phyloP scores from a whole-genome alignment of 2,113 vertebrate species.

The Porphyrio hochstetteri region DNA sequence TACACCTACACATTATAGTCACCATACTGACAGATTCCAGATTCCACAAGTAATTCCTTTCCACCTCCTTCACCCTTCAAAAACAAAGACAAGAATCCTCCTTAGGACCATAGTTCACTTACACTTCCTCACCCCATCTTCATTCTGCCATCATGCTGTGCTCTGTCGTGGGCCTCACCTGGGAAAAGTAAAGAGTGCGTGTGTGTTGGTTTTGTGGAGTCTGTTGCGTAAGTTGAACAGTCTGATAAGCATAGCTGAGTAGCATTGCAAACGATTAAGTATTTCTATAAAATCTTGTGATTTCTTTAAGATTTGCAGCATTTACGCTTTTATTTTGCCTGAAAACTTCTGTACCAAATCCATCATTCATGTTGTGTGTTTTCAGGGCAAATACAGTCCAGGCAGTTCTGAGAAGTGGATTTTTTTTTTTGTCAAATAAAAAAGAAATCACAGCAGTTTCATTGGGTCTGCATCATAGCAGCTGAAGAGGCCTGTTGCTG shows the following conservation, averaged over 20 bases:
- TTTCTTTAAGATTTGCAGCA: neutral
- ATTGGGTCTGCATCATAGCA: neutral
- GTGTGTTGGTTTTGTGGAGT: neutral
- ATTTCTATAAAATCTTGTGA: neutral
- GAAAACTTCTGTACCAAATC: neutral
- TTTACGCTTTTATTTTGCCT: neutral
- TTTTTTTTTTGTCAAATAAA: neutral
- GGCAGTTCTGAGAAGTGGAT: neutral
- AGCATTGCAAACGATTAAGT: neutral
- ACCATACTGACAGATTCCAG: neutral
- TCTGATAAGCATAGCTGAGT: neutral
- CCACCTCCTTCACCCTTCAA: neutral
- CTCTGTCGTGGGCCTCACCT: neutral
- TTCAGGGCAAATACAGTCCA: neutral
- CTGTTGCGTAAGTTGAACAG: neutral
- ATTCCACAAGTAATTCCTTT: neutral
- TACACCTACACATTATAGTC: neutral
- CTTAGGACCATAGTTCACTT: neutral
- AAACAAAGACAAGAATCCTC: neutral
- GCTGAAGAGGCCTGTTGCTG: neutral
- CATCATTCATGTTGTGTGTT: neutral
- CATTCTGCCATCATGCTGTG: neutral
- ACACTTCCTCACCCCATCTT: neutral
- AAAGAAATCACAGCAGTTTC: neutral
- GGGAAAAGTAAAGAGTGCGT: neutral